These are phyloP conservation scores for Loris lydekkerianus DNA, from an alignment of 2,797 vertebrate species.

Conservation along the genomic window DNA sequence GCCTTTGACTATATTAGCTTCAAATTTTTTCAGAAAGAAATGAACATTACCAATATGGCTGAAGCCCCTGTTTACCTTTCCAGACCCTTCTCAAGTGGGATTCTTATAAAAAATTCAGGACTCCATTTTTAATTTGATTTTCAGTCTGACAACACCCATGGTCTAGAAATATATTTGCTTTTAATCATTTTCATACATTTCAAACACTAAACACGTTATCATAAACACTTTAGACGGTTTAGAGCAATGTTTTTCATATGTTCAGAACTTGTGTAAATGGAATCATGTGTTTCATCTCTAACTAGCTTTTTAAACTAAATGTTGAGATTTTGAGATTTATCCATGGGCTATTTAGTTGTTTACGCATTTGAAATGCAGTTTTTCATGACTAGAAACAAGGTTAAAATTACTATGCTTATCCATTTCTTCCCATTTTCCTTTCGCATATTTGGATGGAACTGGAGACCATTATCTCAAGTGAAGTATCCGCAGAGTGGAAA, in stretches of 20 bases:
- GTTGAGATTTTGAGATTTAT: neutral
- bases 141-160: neutral
- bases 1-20: neutral
- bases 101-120: neutral
- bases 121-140: slow-evolving; percentile 3
- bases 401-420: neutral
- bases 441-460: neutral
- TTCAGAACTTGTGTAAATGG: slow-evolving; percentile 3
- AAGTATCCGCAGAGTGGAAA: neutral
- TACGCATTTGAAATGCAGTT: neutral
- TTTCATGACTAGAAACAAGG: neutral
- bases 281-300: neutral
- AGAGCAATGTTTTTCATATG: neutral
- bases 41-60: neutral
- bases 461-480: neutral
- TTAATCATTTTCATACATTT: slow-evolving; percentile 13
- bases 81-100: neutral
- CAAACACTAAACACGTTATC: neutral
- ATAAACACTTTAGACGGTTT: neutral
- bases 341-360: neutral
- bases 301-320: neutral
- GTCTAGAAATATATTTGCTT: slow-evolving; percentile 23
- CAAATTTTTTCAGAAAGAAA: slow-evolving; percentile 4
- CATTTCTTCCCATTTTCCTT: neutral
- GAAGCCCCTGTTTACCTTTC: neutral